Percentiles rank a stretch among this genome's conserved stretches.
These are phyloP conservation scores for Procambarus clarkii DNA, from an alignment of 1,140 invertebrate species.

Conservation along the genomic window DNA sequence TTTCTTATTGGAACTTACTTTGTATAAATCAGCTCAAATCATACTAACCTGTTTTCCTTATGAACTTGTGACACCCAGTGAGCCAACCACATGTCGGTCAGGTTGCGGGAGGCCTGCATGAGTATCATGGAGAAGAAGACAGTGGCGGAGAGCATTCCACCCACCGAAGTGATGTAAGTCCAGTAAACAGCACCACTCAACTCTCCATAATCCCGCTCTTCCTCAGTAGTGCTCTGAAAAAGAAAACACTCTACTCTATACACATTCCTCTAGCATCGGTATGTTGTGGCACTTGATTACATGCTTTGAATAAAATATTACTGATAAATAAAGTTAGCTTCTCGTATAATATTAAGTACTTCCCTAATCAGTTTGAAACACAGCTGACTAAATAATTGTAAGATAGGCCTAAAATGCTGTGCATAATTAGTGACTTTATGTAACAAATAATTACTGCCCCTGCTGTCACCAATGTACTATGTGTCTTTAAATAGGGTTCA, in stretches of 20 bases:
- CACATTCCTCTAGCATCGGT: background rate
- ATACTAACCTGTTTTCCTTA: background rate
- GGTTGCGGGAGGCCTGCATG: conserved; percentile 91
- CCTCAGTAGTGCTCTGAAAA: conserved; percentile 75
- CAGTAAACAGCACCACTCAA: conserved; percentile 84
- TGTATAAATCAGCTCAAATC: background rate
- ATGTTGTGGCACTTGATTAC: background rate
- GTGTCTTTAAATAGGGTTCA: too few relatives aligned
- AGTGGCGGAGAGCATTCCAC: conserved; percentile 76
- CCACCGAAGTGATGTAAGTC: conserved; percentile 88
- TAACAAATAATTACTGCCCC: too few relatives aligned
- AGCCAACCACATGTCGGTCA: conserved; percentile 91
- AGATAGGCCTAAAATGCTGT: too few relatives aligned
- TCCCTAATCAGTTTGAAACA: too few relatives aligned
- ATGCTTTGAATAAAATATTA: too few relatives aligned
- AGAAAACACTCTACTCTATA: background rate
- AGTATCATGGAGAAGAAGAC: conserved; percentile 80
- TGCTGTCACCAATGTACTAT: too few relatives aligned
- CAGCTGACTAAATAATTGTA: too few relatives aligned
- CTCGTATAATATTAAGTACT: too few relatives aligned
- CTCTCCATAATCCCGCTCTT: conserved; percentile 84
- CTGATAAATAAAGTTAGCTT: too few relatives aligned
- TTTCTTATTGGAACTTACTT: too few relatives aligned
- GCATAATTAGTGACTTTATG: too few relatives aligned
- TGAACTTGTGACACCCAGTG: conserved; percentile 77